These are phyloP conservation scores for Eulemur coronatus DNA, from an alignment of 2,797 vertebrate species.

Conservation along the genomic window DNA sequence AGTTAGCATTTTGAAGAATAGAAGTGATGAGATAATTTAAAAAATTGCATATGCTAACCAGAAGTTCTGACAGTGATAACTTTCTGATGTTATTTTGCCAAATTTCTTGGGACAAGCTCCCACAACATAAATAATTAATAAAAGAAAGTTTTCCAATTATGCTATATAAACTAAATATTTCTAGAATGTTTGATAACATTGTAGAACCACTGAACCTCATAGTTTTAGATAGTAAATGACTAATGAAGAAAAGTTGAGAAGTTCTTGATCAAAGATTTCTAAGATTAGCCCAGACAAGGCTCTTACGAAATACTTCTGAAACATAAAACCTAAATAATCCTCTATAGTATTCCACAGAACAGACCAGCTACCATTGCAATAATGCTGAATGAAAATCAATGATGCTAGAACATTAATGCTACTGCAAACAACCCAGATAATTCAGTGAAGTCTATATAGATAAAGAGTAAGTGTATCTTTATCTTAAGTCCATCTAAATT, in stretches of 20 bases:
- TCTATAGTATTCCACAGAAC: background rate
- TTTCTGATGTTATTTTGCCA: background rate
- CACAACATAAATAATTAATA: background rate
- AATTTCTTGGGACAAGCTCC: background rate
- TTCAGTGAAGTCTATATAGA: background rate
- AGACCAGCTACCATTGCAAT: background rate
- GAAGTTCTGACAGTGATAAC: background rate
- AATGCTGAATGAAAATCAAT: background rate
- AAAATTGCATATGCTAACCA: background rate
- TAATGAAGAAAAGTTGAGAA: background rate
- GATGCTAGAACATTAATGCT: background rate
- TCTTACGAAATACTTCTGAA: background rate
- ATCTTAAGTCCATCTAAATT: background rate
- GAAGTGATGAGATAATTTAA: background rate
- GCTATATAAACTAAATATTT: background rate
- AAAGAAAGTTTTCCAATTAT: constrained; percentile 22
- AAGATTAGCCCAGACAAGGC: background rate
- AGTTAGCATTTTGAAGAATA: background rate
- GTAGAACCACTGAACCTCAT: background rate
- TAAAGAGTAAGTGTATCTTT: background rate
- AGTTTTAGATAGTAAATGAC: background rate
- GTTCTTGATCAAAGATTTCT: background rate
- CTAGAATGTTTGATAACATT: background rate
- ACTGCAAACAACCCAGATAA: background rate
- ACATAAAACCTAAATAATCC: background rate